Evolutionary conservation across 2,888 invertebrate species (phyloP).

Genomic region (Parnassius orleans): DNA sequence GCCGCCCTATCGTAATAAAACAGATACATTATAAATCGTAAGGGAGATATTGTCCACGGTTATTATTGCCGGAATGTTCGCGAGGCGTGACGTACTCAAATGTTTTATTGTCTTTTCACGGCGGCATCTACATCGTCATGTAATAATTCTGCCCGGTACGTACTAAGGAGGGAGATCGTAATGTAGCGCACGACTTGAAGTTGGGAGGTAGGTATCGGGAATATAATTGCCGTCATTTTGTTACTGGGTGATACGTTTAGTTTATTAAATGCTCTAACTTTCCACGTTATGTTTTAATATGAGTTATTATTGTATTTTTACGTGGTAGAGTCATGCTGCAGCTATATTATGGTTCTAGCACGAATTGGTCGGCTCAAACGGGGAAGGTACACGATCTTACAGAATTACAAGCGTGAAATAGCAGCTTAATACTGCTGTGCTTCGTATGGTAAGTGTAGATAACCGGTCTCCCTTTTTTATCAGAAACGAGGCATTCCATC

Average conservation of each 20-base stretch:
- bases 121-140: conserved; percentile 57
- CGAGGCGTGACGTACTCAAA: conserved; percentile 68
- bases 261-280: too few relatives aligned
- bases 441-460: too few relatives aligned
- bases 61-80: conserved; percentile 59
- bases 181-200: conserved; percentile 6
- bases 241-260: neutral
- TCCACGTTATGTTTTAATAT: too few relatives aligned
- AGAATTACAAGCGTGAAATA: too few relatives aligned
- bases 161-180: neutral
- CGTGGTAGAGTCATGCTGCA: too few relatives aligned
- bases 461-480: too few relatives aligned
- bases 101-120: conserved; percentile 72
- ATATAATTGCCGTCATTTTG: conserved; percentile 26
- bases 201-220: conserved; percentile 1
- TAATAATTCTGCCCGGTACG: conserved; percentile 48
- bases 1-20: conserved; percentile 51
- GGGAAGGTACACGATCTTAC: too few relatives aligned
- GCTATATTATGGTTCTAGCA: too few relatives aligned
- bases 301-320: too few relatives aligned
- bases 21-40: conserved; percentile 69
- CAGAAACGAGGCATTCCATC: too few relatives aligned
- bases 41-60: conserved; percentile 63
- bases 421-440: too few relatives aligned
- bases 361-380: too few relatives aligned